These are phyloP conservation scores for Scaptomyza caliginosa DNA, from an alignment of 2,888 invertebrate genomes.

Conservation along the genomic window DNA sequence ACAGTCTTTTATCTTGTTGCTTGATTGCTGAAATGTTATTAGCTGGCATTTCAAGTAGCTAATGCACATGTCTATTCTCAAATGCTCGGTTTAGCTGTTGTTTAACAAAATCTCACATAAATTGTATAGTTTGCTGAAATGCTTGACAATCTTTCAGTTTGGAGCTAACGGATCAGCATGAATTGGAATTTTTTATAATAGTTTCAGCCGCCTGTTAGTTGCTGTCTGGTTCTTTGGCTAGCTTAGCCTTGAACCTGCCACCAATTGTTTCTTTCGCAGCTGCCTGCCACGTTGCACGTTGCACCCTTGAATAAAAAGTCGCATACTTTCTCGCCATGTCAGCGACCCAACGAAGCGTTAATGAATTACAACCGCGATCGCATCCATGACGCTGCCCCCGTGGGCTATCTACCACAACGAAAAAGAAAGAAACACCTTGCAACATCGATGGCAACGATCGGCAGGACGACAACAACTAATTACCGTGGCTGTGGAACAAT, in stretches of 20 bases:
- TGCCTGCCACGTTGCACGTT: conserved; percentile 5
- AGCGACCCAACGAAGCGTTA: conserved; percentile 73
- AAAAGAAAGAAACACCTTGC: conserved; percentile 60
- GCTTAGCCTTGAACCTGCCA: conserved; percentile 47
- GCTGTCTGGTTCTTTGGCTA: conserved; percentile 32
- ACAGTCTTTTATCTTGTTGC: conserved; percentile 40
- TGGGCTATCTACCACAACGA: conserved; percentile 19
- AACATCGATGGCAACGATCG: conserved; percentile 34
- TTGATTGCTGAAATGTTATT: conserved; percentile 46
- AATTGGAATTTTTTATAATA: neutral
- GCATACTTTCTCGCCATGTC: conserved; percentile 73
- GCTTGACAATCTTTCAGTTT: neutral
- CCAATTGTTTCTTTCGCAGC: conserved; percentile 10
- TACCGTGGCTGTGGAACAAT: conserved; percentile 77
- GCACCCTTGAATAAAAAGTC: conserved; percentile 53
- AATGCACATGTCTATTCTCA: neutral
- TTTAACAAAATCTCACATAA: neutral
- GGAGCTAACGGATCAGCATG: neutral
- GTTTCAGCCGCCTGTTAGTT: neutral
- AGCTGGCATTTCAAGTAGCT: conserved; percentile 4
- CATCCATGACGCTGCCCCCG: conserved; percentile 35
- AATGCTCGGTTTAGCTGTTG: no score
- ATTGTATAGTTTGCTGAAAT: neutral
- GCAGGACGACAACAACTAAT: conserved; percentile 80
- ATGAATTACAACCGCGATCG: conserved; percentile 78